These are phyloP conservation scores for Agrenia bidenticulata DNA, from an alignment of 2,888 invertebrate genomes.

Conservation along the genomic window DNA sequence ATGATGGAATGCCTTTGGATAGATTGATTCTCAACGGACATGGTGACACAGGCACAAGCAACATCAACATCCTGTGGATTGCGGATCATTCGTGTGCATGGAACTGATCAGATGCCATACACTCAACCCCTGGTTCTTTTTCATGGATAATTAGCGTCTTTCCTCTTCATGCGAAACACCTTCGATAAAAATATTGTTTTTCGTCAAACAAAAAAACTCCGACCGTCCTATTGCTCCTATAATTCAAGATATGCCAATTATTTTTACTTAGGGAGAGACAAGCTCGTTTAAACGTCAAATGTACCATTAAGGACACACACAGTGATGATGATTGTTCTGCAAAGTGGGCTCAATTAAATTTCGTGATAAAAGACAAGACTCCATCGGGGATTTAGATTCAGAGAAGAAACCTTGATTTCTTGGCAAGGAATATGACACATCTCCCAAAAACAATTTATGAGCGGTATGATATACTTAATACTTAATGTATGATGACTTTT, in stretches of 20 bases:
- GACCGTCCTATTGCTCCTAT: background rate
- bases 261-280: background rate
- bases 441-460: no score
- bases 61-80: background rate
- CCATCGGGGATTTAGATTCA: no score
- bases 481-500: no score
- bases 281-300: background rate
- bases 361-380: background rate
- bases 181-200: background rate
- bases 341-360: conserved; percentile 3
- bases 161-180: background rate
- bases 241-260: conserved; percentile 8
- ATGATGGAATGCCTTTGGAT: background rate
- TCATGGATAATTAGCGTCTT: conserved; percentile 12
- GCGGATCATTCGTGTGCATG: background rate
- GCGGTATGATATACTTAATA: no score
- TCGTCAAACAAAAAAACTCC: no score
- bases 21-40: conserved; percentile 19
- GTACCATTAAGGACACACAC: background rate
- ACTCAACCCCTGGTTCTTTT: conserved; percentile 6
- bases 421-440: no score
- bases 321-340: background rate
- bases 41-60: conserved; percentile 7
- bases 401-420: no score
- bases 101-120: conserved; percentile 23